These are phyloP conservation scores for Drosophila mojavensis DNA, from an alignment of 1,140 invertebrate species.

Conservation along the genomic window DNA sequence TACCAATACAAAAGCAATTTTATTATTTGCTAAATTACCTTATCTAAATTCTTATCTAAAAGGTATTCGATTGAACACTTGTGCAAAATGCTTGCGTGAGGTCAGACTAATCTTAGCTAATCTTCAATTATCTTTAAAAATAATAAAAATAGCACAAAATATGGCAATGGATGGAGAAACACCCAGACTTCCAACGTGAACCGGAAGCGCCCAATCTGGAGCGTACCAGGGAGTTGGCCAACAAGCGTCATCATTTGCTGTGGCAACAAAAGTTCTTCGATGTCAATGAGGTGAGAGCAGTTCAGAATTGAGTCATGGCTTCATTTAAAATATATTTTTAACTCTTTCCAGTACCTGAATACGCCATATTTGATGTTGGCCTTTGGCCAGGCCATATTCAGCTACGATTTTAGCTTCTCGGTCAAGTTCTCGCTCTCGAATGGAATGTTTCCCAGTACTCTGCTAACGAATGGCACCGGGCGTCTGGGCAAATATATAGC, in stretches of 20 bases:
- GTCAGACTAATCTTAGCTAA: conserved; percentile 28
- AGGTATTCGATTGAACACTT: conserved; percentile 14
- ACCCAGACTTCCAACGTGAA: conserved; percentile 89
- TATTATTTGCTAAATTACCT: too few relatives aligned
- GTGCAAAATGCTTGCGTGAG: neutral
- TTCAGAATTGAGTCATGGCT: neutral
- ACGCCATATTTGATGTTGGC: conserved; percentile 84
- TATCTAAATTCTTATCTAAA: conserved; percentile 20
- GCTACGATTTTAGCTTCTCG: conserved; percentile 89
- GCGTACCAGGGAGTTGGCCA: conserved; percentile 87
- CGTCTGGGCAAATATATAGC: conserved; percentile 87
- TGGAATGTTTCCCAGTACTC: conserved; percentile 86
- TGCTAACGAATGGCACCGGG: conserved; percentile 86
- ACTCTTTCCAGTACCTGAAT: conserved; percentile 79
- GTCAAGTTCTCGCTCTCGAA: conserved; percentile 87
- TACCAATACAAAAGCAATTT: too few relatives aligned
- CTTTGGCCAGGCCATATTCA: conserved; percentile 86
- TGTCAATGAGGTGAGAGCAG: conserved; percentile 85
- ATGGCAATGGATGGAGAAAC: conserved; percentile 90
- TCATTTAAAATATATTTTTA: conserved; percentile 3
- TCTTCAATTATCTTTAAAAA: neutral
- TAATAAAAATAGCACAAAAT: conserved; percentile 87
- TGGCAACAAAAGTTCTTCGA: conserved; percentile 87
- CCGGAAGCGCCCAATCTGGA: conserved; percentile 86
- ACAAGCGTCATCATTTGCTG: conserved; percentile 87